Conservation (phyloP, 2,113 vertebrate species). For the Melanocharis versteri region DNA sequence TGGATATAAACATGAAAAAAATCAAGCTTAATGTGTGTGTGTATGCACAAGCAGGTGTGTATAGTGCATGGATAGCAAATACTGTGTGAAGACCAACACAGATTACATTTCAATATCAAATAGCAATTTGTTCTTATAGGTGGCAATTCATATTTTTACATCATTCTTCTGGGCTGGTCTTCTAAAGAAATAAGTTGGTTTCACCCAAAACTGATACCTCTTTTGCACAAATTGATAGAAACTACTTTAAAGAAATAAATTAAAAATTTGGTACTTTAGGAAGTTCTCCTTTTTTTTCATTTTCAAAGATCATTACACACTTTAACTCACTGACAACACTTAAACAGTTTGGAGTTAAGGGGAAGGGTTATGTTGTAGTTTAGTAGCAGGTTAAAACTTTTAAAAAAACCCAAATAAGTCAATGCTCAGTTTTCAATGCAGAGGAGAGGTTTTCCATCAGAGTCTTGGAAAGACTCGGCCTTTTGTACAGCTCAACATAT, state of each 20-base stretch:
- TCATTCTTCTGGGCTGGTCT: not conserved
- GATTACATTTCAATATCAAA: not conserved
- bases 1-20: not conserved
- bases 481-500: rapidly evolving
- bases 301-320: not conserved
- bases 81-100: not conserved
- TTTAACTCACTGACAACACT: not conserved
- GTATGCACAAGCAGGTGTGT: rapidly evolving
- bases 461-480: not conserved
- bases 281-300: not conserved
- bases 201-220: not conserved
- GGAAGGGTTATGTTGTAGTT: not conserved
- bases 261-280: not conserved
- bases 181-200: not conserved
- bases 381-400: not conserved
- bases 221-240: not conserved
- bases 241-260: not conserved
- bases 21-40: not conserved
- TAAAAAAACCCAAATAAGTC: rapidly evolving
- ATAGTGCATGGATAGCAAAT: not conserved
- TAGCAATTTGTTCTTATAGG: not conserved
- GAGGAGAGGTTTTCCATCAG: not conserved
- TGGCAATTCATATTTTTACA: not conserved
- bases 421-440: not conserved
- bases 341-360: not conserved